Evolutionary conservation across 2,888 invertebrate species (phyloP).

Genomic region (Allolobophora icterica): DNA sequence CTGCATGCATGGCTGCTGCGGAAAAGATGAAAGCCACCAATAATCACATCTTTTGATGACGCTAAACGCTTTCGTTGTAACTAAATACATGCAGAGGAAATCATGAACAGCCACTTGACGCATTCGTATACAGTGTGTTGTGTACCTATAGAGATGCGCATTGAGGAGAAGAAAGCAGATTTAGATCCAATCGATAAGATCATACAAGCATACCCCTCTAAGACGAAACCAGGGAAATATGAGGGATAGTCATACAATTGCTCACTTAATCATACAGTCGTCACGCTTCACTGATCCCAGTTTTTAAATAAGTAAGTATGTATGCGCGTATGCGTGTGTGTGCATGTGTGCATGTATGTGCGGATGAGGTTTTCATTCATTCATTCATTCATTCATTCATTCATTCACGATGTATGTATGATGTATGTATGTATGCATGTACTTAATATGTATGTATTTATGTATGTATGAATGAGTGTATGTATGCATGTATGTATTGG

Average conservation of each 20-base stretch:
- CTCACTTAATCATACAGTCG: too few species aligned
- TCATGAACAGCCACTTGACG: neutral
- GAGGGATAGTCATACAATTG: too few species aligned
- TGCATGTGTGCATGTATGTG: slow-evolving; percentile 18
- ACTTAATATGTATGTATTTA: slow-evolving; percentile 34
- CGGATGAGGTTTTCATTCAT: neutral
- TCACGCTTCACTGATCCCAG: too few species aligned
- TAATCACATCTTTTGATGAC: neutral
- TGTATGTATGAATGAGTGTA: slow-evolving; percentile 41
- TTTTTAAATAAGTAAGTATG: neutral
- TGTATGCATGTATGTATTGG: slow-evolving; percentile 23
- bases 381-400: neutral
- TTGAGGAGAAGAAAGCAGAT: neutral
- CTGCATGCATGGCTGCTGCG: neutral
- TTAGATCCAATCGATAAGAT: too few species aligned
- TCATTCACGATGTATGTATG: neutral
- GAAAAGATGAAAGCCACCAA: too few species aligned
- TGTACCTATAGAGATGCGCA: neutral
- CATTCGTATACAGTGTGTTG: neutral
- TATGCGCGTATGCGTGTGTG: neutral
- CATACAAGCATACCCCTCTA: neutral
- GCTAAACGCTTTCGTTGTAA: neutral
- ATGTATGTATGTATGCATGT: slow-evolving; percentile 36
- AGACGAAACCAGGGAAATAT: too few species aligned
- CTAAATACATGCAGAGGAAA: too few species aligned